A percentile compares a stretch with the other conserved stretches of the same genome.
phyloP scores from a whole-genome alignment of 2,113 vertebrate genomes.

The Psephotus haematonotus region DNA sequence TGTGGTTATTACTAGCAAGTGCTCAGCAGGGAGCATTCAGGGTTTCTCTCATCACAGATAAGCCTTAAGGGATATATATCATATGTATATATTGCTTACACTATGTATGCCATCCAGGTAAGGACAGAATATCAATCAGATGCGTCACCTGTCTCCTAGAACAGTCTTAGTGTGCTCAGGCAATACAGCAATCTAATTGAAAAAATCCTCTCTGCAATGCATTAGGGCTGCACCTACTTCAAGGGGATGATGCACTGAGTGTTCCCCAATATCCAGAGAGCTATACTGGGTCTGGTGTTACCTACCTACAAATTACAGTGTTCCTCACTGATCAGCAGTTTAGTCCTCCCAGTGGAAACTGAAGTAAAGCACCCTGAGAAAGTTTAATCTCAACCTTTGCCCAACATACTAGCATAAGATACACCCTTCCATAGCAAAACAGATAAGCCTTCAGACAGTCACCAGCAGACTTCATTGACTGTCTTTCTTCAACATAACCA shows the following conservation, averaged over 20 bases:
- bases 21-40: not conserved
- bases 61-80: not conserved
- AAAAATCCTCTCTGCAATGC: not conserved
- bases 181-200: not conserved
- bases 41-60: not conserved
- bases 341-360: not conserved
- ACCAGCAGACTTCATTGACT: not conserved
- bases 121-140: not conserved
- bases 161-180: not conserved
- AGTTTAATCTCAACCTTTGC: not conserved
- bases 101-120: not conserved
- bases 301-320: not conserved
- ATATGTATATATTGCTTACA: not conserved
- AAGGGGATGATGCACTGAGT: not conserved
- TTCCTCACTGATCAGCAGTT: not conserved
- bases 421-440: not conserved
- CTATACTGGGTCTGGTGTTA: not conserved
- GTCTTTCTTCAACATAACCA: not conserved
- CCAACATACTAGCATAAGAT: not conserved
- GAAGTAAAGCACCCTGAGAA: not conserved
- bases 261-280: not conserved
- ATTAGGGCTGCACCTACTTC: not conserved
- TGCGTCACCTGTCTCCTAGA: not conserved
- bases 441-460: not conserved
- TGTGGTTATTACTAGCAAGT: not conserved